Base-by-base conservation (phyloP, 1,140 invertebrate species). In the Yoshiicerus persimilis region DNA sequence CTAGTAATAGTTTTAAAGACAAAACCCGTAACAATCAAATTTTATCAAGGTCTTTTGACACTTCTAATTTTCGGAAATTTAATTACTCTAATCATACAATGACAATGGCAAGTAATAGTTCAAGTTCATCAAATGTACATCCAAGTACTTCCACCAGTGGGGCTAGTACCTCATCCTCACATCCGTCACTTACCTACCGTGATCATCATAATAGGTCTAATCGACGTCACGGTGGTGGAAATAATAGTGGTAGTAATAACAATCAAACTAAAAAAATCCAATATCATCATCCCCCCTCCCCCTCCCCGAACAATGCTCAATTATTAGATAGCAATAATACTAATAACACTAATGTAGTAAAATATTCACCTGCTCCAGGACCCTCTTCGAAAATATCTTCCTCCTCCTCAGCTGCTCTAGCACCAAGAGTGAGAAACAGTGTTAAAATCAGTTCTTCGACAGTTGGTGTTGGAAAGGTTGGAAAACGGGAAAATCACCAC, bases 301-400 rank as follows among this genome's bases (percentile, higher is more conserved):
- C 75, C 34, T 23, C 41, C 11, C 41, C n/a, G 4, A 77, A 77
- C 38, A 80, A 80, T 80, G 75, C 75, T 80, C 75, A 80, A 80
- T 32, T 32, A 13, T n/a, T 36, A 34, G 34, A 80, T 36, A 80
- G 23, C 23, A 38, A 34, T 80, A 16, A 6, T 38, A 80, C 0
- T 34, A 34, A 34, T 77, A 36, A 34, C 27, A 80, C 11, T 38
- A 80, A 80, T 34, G 23, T n/a, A 80, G 75, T 80, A 80, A 80
- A 80, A 80, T 36, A 80, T 80, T 80, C 75, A 80, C 75, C 75
- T 80, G 30, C 75, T 80, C 75, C 75, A 80, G 75, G 75, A n/a
- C 75, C 75, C 13, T 80, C 75, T 6, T 38, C 75, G 13, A 38
- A 36, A 36, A 80, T 38, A 32, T 23, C 32, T 10, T 80, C 75